Evolutionary conservation across 1,140 invertebrate genomes (phyloP).

Genomic region (Copidosoma floridanum): DNA sequence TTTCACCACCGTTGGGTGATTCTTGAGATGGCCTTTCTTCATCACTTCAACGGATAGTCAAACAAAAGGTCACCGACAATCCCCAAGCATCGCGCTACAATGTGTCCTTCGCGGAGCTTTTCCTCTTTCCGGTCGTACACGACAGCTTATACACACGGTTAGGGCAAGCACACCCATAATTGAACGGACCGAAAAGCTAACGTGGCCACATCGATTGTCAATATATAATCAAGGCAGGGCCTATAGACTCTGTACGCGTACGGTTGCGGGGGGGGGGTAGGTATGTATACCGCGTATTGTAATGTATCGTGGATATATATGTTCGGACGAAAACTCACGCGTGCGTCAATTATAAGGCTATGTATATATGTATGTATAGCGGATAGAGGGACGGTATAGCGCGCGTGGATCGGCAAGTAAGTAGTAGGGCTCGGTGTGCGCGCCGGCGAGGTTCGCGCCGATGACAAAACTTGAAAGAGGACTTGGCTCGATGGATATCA

Average conservation of each 20-base stretch:
- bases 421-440: constrained; percentile 44
- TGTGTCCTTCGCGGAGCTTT: not conserved
- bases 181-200: not conserved
- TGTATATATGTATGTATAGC: too few species aligned
- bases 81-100: not conserved
- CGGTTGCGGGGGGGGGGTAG: too few species aligned
- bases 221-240: too few species aligned
- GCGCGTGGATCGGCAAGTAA: not conserved
- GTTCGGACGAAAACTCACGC: too few species aligned
- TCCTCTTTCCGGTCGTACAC: not conserved
- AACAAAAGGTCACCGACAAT: constrained; percentile 8
- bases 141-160: not conserved
- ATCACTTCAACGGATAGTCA: too few species aligned
- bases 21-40: too few species aligned
- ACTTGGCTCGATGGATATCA: constrained; percentile 30
- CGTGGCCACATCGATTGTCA: constrained; percentile 56
- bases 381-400: too few species aligned
- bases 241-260: too few species aligned
- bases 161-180: not conserved
- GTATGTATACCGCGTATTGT: too few species aligned
- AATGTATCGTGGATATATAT: too few species aligned
- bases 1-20: too few species aligned
- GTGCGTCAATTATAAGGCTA: too few species aligned
- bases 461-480: not conserved
- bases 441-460: constrained; percentile 33